Evolutionary conservation across 92 coral and sea anemone genomes (phyloP), one percentile per base, ranked within the genome.

Genomic region (Heteractis magnifica): DNA sequence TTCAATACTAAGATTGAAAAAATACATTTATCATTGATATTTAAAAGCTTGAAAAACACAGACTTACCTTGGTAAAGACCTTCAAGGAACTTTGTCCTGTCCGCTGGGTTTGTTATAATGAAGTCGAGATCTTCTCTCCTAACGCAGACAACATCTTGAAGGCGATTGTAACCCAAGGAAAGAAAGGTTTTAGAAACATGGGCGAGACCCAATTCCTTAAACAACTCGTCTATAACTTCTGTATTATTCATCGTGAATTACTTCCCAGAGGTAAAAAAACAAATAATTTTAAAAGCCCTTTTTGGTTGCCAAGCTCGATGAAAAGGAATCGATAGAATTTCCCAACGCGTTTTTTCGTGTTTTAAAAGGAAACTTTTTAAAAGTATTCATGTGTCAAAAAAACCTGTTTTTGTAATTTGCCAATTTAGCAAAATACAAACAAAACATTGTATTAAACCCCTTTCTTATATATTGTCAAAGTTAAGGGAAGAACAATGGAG

Each of bases 21-120:
- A 6, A 68, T 8, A 23, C 23, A 44, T 20, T 1, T 6, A 4
- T 68, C 2, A 26, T 18, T 23, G 20, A 26, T 68, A 68, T 68
- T 68, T 23, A 21, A 23, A 68, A 9, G 49, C 5, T 68, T 23
- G 20, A 8, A 23, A 26, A 26, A 68, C 26, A 62, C 20, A 7
- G 23, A 8, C 16, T 52, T 83, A 91, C 94, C 94, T 91, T 88
- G 77, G 18, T 79, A 79, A 0, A 91, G 70, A 12, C 83, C 79
- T 53, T 75, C 52, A 18, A 19, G 68, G 76, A 77, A 91, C 77
- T 64, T 85, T 51, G 48, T 56, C 65, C 58, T 89, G 26, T 76
- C 80, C 23, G 74, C 68, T 12, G 81, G 81, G 68, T 85, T 85
- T 4, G 76, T 74, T 23, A 91, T 82, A 52, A 85, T 13, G 71